Base-by-base conservation (phyloP, 2,888 invertebrate genomes). In the Papilio gigon region DNA sequence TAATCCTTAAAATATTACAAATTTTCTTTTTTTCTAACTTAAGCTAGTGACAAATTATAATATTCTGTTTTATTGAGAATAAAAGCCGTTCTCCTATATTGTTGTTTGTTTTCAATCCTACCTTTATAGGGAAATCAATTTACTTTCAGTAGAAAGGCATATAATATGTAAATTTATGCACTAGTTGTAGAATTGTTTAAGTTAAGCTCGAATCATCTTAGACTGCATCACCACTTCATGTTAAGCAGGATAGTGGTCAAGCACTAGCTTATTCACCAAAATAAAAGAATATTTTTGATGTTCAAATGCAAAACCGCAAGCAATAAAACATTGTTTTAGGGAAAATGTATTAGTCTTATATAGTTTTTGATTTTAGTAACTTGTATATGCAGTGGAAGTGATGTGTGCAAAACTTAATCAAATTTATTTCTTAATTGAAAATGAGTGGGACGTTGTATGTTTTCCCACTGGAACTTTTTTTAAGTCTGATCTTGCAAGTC, bases 21-120 rank as follows among this genome's bases (percentile, higher is more conserved):
- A 84, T 80, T 75, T 72, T 70, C 73, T 72, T 79, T 79, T 82
- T 84, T 80, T 86, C 86, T 88, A 87, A 88, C 84, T 76, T 89
- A 88, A 88, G 84, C 86, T 90, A 90, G 88, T 88, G 85, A 84
- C 85, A 88, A 89, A 88, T 89, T 90, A 89, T 88, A 89, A 88
- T 85, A 88, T 89, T 88, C 88, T 89, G 90, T 91, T 92, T 90
- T 90, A 89, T 84, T 87, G 85, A 89, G 84, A 89, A 90, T 88
- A 88, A 91, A 90, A 86, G 82, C 83, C 86, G 87, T 90, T 89
- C 90, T 87, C 86, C 81, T 80, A 80, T 76, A 80, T 77, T 79
- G 78, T 83, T 86, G 84, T 87, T 88, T 87, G 75, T 75, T 84
- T 87, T 75, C 78, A 74, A 76, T 71, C 78, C 71, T 86, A 86